Evolutionary conservation across 1,140 invertebrate species (phyloP).

Genomic region (Drosophila mojavensis): DNA sequence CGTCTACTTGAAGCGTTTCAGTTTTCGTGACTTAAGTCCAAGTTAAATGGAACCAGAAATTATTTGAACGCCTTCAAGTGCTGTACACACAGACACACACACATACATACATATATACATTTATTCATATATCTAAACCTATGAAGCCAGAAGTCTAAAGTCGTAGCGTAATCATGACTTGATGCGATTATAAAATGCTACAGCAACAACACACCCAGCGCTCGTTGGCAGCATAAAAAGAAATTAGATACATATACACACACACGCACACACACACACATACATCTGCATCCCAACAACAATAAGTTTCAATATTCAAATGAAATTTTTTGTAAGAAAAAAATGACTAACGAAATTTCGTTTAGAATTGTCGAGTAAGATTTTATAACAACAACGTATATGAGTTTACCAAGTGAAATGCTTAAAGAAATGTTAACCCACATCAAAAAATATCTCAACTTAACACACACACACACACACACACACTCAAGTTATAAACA

Average conservation of each 20-base stretch:
- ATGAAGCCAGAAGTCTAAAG: slow-evolving; percentile 51
- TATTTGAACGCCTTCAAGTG: slow-evolving; percentile 81
- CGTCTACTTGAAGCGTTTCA: slow-evolving; percentile 69
- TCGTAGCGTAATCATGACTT: slow-evolving; percentile 80
- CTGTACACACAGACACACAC: slow-evolving; percentile 51
- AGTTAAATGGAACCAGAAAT: slow-evolving; percentile 81
- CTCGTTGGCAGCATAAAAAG: slow-evolving; percentile 64
- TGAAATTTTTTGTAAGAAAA: slow-evolving; percentile 52
- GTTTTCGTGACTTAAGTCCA: slow-evolving; percentile 73
- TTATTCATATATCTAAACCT: slow-evolving; percentile 32
- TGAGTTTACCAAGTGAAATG: slow-evolving; percentile 51
- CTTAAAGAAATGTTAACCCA: slow-evolving; percentile 67
- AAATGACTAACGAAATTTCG: slow-evolving; percentile 73
- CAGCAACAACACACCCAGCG: slow-evolving; percentile 49
- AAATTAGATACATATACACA: slow-evolving; percentile 75
- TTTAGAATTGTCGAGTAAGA: slow-evolving; percentile 70
- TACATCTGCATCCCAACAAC: slow-evolving; percentile 49
- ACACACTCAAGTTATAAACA: slow-evolving; percentile 51
- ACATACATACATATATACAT: slow-evolving; percentile 35
- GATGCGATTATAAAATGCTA: slow-evolving; percentile 78
- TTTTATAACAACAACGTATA: slow-evolving; percentile 57
- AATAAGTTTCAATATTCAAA: slow-evolving; percentile 75
- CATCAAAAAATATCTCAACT: slow-evolving; percentile 62
- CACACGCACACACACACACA: slow-evolving; percentile 5
- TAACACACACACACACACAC: slow-evolving; percentile 42